Evolutionary conservation across 1,140 invertebrate species (phyloP).

Genomic region (Magallana gigas): DNA sequence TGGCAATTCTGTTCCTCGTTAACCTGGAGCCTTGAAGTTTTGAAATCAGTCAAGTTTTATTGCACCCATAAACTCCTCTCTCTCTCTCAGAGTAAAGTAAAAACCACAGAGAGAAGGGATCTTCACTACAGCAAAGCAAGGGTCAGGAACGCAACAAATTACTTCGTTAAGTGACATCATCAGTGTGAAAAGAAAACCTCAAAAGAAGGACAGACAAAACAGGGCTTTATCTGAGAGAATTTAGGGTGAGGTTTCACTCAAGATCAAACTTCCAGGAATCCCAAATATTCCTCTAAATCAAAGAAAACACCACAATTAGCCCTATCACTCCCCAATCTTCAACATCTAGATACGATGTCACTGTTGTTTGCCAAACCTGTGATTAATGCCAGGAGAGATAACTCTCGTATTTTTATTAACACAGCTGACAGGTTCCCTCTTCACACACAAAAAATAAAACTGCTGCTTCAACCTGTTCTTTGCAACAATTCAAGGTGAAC

Average conservation of each 20-base stretch:
- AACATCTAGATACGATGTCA: background rate
- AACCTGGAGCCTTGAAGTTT: too few relatives aligned
- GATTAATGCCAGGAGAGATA: background rate
- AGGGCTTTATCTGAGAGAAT: background rate
- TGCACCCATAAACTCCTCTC: background rate
- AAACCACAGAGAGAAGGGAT: background rate
- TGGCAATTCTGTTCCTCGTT: too few relatives aligned
- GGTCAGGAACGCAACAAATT: background rate
- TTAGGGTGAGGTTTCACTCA: background rate
- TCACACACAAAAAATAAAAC: too few relatives aligned
- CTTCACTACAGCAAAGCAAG: slow-evolving; percentile 21
- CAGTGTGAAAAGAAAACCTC: background rate
- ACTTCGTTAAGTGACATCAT: slow-evolving; percentile 15
- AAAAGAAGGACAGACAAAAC: background rate
- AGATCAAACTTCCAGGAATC: background rate
- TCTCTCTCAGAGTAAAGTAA: background rate
- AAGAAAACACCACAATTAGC: slow-evolving; percentile 13
- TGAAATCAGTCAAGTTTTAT: too few relatives aligned
- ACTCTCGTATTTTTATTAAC: background rate
- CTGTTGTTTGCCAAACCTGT: background rate
- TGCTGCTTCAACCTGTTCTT: too few relatives aligned
- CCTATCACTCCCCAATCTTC: background rate
- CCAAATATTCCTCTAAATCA: background rate
- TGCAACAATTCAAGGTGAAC: too few relatives aligned
- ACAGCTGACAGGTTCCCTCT: too few relatives aligned